Conservation (phyloP, 2,888 invertebrate genomes). For the Eretmocerus hayati region DNA sequence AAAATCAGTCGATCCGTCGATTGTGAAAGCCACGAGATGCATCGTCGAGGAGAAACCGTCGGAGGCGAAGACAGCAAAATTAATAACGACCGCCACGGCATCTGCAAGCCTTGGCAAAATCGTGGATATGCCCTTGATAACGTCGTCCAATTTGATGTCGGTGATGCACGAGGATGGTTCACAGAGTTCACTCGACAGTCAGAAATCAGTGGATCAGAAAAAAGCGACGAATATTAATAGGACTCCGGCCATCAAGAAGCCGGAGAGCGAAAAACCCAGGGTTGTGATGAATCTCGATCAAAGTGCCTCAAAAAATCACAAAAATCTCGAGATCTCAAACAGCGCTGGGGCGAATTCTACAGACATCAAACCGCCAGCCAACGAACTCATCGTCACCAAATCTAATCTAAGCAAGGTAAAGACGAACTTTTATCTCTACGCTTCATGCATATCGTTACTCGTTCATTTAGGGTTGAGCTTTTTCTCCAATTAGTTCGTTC, state of each 20-base stretch:
- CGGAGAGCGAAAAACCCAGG: conserved; percentile 35
- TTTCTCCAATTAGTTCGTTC: too few relatives aligned
- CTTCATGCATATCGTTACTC: too few relatives aligned
- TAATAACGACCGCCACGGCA: not conserved
- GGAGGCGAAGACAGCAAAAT: not conserved
- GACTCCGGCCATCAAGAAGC: conserved; percentile 34
- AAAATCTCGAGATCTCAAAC: conserved; percentile 18
- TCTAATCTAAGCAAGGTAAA: too few relatives aligned
- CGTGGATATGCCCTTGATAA: conserved; percentile 42
- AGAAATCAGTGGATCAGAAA: conserved; percentile 13
- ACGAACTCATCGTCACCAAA: too few relatives aligned
- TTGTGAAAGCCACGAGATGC: conserved; percentile 9
- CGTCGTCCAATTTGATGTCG: conserved; percentile 33
- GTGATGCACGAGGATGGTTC: conserved; percentile 18
- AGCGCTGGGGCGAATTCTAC: conserved; percentile 30
- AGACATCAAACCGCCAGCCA: too few relatives aligned
- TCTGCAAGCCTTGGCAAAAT: conserved; percentile 35
- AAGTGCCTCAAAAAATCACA: conserved; percentile 15
- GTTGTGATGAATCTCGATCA: conserved; percentile 22
- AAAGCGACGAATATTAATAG: conserved; percentile 31
- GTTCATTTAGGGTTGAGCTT: too few relatives aligned
- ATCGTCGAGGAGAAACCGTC: conserved; percentile 2
- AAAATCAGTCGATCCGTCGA: conserved; percentile 9
- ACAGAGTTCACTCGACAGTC: not conserved
- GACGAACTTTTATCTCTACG: too few relatives aligned